Conservation (phyloP, 2,797 vertebrate genomes). For the Pseudotriccus pelzelni region DNA sequence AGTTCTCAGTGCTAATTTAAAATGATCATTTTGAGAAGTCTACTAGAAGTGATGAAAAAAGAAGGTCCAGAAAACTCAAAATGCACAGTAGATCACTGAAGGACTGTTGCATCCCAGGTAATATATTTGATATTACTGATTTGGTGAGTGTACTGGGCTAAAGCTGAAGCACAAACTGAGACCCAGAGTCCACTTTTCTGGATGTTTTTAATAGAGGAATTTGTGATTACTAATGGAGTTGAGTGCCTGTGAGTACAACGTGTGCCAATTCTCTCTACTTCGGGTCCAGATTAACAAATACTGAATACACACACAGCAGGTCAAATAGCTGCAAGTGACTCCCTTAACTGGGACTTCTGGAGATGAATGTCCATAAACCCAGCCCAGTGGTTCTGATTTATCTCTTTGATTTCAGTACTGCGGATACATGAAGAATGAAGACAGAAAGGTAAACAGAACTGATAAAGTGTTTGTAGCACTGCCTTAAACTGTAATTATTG, state of each 20-base stretch:
- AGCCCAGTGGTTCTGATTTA: neutral
- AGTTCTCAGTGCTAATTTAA: neutral
- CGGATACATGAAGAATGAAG: neutral
- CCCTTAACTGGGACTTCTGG: neutral
- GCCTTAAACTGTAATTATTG: neutral
- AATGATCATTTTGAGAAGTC: neutral
- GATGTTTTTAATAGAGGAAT: neutral
- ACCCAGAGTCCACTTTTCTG: neutral
- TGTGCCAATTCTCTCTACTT: neutral
- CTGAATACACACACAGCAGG: accelerated
- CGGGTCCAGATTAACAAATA: neutral
- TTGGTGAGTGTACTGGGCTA: neutral
- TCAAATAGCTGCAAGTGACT: neutral
- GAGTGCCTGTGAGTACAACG: neutral
- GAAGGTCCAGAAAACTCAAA: neutral
- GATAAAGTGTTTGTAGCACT: neutral
- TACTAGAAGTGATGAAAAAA: neutral
- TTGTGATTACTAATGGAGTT: neutral
- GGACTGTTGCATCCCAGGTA: neutral
- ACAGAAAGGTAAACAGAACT: neutral
- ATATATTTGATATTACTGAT: neutral
- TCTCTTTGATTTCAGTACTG: neutral
- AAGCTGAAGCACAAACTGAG: neutral
- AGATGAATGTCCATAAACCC: neutral
- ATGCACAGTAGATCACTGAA: neutral